A percentile compares a stretch with the other conserved stretches of the same genome.
These are phyloP conservation scores for Chaenocephalus aceratus DNA, from an alignment of 2,113 vertebrate species.

Conservation along the genomic window DNA sequence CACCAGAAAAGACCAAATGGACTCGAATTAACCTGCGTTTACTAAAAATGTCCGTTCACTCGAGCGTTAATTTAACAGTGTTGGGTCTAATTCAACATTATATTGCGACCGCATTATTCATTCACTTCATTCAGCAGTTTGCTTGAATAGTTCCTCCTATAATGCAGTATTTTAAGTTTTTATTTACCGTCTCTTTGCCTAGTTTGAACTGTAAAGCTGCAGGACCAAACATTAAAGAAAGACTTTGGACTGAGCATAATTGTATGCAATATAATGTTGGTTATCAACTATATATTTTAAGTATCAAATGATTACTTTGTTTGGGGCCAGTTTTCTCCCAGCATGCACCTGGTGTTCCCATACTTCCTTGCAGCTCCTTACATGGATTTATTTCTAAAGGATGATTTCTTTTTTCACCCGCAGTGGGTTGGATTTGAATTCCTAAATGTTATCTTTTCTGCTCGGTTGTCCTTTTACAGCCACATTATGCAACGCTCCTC, in stretches of 20 bases:
- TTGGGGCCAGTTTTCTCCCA: slow-evolving; percentile 13
- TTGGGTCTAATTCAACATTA: too few relatives aligned
- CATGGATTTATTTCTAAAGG: slow-evolving; percentile 24
- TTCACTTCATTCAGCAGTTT: too few relatives aligned
- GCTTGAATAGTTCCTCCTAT: too few relatives aligned
- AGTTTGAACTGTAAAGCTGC: too few relatives aligned
- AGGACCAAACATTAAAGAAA: too few relatives aligned
- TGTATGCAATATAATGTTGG: not conserved
- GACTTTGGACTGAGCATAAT: not conserved
- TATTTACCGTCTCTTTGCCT: too few relatives aligned
- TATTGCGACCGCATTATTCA: too few relatives aligned
- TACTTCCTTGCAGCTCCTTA: slow-evolving; percentile 12
- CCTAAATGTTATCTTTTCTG: slow-evolving; percentile 11
- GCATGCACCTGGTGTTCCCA: slow-evolving; percentile 36
- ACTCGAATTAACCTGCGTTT: too few relatives aligned
- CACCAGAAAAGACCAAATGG: too few relatives aligned
- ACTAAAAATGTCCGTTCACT: too few relatives aligned
- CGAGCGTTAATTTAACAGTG: too few relatives aligned
- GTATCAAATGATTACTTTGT: not conserved
- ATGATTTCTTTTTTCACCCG: not conserved
- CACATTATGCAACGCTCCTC: slow-evolving; percentile 26
- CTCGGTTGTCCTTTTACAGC: slow-evolving; percentile 36
- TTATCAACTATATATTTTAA: not conserved
- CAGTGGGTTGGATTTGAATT: slow-evolving; percentile 19
- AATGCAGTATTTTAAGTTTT: too few relatives aligned